Percentiles rank a stretch among this genome's conserved stretches.
Evolutionary conservation across 2,797 vertebrate genomes (phyloP).

Genomic region (Xenentodon cancila): DNA sequence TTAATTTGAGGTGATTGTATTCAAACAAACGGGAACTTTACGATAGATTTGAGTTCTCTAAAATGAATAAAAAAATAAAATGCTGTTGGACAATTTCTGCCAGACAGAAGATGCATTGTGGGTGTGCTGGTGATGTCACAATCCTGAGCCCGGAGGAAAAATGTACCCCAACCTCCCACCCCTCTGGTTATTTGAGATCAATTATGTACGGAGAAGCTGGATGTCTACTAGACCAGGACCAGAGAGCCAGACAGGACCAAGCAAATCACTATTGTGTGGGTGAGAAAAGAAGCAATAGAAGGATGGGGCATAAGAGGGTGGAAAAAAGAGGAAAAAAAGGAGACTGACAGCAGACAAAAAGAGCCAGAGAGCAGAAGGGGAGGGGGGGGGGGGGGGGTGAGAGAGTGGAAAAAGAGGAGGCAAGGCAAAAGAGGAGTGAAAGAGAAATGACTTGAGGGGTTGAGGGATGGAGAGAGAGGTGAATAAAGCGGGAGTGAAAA

Average conservation of each 20-base stretch:
- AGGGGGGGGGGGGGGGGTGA: constrained; percentile 33
- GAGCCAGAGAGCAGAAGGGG: constrained; percentile 53
- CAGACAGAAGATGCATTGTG: no score
- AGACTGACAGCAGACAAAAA: no score
- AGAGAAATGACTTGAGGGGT: constrained; percentile 75
- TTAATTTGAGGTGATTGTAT: no score
- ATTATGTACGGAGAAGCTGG: constrained; percentile 67
- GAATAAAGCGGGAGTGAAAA: constrained; percentile 68
- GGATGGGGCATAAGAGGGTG: constrained; percentile 50
- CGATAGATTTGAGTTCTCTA: neutral
- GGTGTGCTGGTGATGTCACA: constrained; percentile 13
- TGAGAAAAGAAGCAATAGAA: constrained; percentile 48
- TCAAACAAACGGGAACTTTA: neutral
- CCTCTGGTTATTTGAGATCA: constrained; percentile 59
- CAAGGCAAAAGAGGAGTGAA: constrained; percentile 72
- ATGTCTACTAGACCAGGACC: constrained; percentile 58
- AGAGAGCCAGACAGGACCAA: constrained; percentile 59
- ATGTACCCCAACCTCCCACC: constrained; percentile 8
- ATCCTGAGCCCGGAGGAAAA: constrained; percentile 42
- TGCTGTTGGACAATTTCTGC: no score
- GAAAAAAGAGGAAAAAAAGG: constrained; percentile 53
- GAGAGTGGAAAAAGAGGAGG: constrained; percentile 73
- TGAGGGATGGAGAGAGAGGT: constrained; percentile 76
- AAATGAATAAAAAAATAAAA: constrained; percentile 1
- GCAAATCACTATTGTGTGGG: constrained; percentile 55